Percentiles rank a stretch among this genome's conserved stretches.
Evolutionary conservation across 1,140 invertebrate genomes (phyloP).

Genomic region (Anagrus nilaparvatae): DNA sequence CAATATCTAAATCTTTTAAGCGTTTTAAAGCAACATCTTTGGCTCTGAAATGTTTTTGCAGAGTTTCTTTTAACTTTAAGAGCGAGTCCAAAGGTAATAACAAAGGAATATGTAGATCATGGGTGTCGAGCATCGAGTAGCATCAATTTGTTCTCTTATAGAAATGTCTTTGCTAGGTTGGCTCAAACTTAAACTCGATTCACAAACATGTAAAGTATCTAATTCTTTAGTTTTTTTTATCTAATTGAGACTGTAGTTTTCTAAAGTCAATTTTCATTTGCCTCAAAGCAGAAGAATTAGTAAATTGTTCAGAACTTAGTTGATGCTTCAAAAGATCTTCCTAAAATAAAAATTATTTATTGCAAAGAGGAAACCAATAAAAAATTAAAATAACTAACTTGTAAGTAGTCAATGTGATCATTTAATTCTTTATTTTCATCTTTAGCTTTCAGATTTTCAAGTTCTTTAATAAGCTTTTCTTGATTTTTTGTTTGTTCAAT

Average conservation of each 20-base stretch:
- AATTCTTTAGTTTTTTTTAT: constrained; percentile 56
- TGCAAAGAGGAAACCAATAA: not conserved
- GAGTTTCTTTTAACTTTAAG: constrained; percentile 53
- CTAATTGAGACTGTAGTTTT: constrained; percentile 50
- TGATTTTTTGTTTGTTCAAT: constrained; percentile 46
- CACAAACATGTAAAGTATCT: constrained; percentile 54
- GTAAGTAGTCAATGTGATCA: constrained; percentile 43
- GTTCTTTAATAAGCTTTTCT: constrained; percentile 43
- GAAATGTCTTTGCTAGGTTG: constrained; percentile 73
- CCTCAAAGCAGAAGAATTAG: constrained; percentile 42
- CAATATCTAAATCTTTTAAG: constrained; percentile 64
- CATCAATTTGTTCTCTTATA: constrained; percentile 50
- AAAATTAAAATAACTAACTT: constrained; percentile 28
- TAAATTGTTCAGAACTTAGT: constrained; percentile 44
- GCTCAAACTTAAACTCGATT: constrained; percentile 48
- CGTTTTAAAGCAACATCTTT: constrained; percentile 65
- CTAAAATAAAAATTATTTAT: constrained; percentile 22
- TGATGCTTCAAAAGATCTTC: constrained; percentile 49
- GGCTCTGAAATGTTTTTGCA: constrained; percentile 54
- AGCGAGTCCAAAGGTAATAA: constrained; percentile 47
- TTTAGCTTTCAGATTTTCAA: constrained; percentile 41
- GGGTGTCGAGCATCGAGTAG: constrained; percentile 32
- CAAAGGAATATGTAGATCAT: constrained; percentile 33
- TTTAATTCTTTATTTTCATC: constrained; percentile 41
- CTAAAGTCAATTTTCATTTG: constrained; percentile 46